Evolutionary conservation across 2,113 vertebrate genomes (phyloP), one percentile per base, ranked within the genome.

Genomic region (Sterrhoptilus dennistouni): DNA sequence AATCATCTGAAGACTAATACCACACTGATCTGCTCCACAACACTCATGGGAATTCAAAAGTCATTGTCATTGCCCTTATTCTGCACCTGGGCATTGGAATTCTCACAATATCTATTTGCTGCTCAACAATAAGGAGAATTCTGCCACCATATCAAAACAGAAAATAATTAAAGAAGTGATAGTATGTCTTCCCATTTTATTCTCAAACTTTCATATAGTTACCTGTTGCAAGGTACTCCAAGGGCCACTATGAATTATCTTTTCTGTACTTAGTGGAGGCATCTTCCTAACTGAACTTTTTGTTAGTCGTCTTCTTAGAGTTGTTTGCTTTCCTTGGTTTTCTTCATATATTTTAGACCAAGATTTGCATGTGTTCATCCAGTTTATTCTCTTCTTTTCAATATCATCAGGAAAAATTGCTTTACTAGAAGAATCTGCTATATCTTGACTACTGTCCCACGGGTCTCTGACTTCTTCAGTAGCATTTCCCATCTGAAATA

Each of bases 211-310:
- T n/a, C 22, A 11, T 20, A 53, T 7, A 90, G 59, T 95, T 98
- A 99, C 99, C 99, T 99, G 98, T 35, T 97, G 95, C 78, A 99
- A 96, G 60, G 98, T 97, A 83, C 35, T 97, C 97, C 98, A 98
- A 79, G 96, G 89, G 31, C 98, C 96, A 65, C 92, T 78, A 24
- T 69, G 96, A 49, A 99, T 98, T 93, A 99, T 97, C 31, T 97
- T 85, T 24, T 97, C 69, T 47, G 72, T 61, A 92, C 97, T 97
- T 92, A 99, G 94, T 50, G 98, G 97, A 24, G 98, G 98, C 95
- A 98, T 95, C 16, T 25, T 60, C 40, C 57, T 94, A 57, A 74
- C n/a, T 11, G 92, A 87, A 20, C 63, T 83, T 87, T 97, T 98
- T 61, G 94, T 96, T 64, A 18, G 49, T 59, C 2, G 85, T 75